Conservation (phyloP, 1,140 invertebrate genomes). For the Lamellibrachia luymesi region DNA sequence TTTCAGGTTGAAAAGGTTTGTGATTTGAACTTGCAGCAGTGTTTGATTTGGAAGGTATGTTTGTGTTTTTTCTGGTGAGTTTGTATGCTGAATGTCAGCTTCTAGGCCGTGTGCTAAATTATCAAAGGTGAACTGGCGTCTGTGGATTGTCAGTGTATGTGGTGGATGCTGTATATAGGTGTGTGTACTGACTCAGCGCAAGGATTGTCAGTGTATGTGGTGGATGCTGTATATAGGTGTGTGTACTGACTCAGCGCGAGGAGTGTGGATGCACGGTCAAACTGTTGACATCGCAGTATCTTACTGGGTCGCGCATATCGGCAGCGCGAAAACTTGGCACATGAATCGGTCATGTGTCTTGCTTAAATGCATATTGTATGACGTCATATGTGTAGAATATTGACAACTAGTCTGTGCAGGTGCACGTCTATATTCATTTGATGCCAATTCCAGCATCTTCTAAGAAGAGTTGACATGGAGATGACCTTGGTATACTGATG, state of each 20-base stretch:
- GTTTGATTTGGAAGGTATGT: neutral
- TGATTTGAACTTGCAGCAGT: neutral
- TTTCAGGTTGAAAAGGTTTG: neutral
- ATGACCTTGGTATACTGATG: neutral
- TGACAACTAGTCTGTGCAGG: neutral
- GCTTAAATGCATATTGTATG: neutral
- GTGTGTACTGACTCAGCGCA: neutral
- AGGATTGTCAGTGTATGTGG: neutral
- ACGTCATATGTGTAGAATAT: neutral
- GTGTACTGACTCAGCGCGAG: neutral
- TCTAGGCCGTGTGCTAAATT: neutral
- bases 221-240: neutral
- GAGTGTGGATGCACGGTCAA: neutral
- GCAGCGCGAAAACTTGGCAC: neutral
- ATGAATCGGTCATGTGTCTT: neutral
- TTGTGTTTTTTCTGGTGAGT: neutral
- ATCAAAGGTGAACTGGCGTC: neutral
- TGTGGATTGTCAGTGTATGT: neutral
- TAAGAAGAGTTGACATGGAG: neutral
- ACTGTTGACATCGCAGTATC: neutral
- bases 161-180: neutral
- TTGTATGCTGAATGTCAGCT: neutral
- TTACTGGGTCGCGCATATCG: neutral
- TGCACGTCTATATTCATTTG: neutral
- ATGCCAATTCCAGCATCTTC: neutral